A percentile compares a stretch with the other conserved stretches of the same genome.
These are phyloP conservation scores for Nephrotoma flavescens DNA, from an alignment of 2,888 invertebrate genomes.

Conservation along the genomic window DNA sequence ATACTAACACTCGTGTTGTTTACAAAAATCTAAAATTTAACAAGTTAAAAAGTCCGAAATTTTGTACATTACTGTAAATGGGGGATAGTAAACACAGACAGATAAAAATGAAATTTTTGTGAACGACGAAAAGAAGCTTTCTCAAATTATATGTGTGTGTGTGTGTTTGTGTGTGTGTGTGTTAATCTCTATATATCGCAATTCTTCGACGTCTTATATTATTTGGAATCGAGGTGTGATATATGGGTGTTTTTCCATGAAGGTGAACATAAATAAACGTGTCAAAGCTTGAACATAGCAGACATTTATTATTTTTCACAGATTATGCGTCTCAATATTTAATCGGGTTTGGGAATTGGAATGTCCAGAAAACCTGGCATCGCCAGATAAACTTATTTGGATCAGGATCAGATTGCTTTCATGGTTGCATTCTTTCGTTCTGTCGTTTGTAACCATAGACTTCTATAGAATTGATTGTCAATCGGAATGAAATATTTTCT, in stretches of 20 bases:
- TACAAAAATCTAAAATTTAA: too few relatives aligned
- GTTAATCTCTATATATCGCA: not conserved
- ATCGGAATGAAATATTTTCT: too few relatives aligned
- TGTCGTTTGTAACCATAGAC: too few relatives aligned
- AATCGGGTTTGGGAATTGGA: not conserved
- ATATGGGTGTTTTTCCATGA: not conserved
- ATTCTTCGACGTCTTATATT: not conserved
- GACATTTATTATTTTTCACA: not conserved
- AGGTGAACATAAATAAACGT: too few relatives aligned
- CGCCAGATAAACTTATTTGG: not conserved
- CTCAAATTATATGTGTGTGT: too few relatives aligned
- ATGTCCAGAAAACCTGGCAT: not conserved
- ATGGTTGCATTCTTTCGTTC: too few relatives aligned
- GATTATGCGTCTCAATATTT: not conserved
- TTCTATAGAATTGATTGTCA: too few relatives aligned
- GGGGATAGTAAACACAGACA: not conserved
- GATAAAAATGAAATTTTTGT: not conserved
- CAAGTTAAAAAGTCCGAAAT: not conserved
- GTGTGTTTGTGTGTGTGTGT: too few relatives aligned
- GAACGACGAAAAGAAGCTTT: not conserved
- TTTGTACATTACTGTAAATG: not conserved
- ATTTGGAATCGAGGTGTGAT: not conserved
- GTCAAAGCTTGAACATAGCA: not conserved
- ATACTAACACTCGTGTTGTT: too few relatives aligned
- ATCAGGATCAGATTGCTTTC: too few relatives aligned